Conservation (phyloP, 2,888 invertebrate genomes). For the Silvanus unidentatus region DNA sequence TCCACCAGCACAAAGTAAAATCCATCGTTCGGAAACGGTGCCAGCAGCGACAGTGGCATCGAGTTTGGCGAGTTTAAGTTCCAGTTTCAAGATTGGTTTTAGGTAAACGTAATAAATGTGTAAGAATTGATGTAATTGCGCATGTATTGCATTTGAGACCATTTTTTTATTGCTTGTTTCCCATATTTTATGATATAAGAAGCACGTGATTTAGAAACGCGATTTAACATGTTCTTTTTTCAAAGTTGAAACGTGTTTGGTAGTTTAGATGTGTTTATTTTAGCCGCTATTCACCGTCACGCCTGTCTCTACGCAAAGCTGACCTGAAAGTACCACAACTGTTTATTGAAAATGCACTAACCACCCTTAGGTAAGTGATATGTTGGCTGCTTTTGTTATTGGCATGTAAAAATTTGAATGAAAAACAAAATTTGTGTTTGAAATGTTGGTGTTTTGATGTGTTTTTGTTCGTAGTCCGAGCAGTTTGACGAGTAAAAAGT, state of each 20-base stretch:
- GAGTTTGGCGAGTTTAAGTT: conserved; percentile 72
- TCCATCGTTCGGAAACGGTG: conserved; percentile 70
- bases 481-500: conserved; percentile 78
- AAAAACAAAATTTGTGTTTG: background rate
- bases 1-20: conserved; percentile 45
- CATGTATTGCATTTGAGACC: background rate
- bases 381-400: background rate
- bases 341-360: conserved; percentile 67
- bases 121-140: background rate
- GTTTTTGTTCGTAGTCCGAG: too few species aligned
- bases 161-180: background rate
- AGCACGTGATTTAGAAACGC: conserved; percentile 9
- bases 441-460: conserved; percentile 7
- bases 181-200: conserved; percentile 2
- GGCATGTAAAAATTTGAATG: background rate
- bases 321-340: conserved; percentile 74
- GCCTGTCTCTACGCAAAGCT: conserved; percentile 75
- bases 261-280: conserved; percentile 40
- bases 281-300: conserved; percentile 81
- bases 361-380: conserved; percentile 65
- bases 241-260: too few species aligned
- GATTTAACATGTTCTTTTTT: conserved; percentile 21
- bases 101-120: conserved; percentile 57
- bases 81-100: conserved; percentile 78
- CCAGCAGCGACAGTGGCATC: conserved; percentile 69